Conservation (phyloP, 2,888 invertebrate genomes). For the Ashinkailepas kermadecensis region DNA sequence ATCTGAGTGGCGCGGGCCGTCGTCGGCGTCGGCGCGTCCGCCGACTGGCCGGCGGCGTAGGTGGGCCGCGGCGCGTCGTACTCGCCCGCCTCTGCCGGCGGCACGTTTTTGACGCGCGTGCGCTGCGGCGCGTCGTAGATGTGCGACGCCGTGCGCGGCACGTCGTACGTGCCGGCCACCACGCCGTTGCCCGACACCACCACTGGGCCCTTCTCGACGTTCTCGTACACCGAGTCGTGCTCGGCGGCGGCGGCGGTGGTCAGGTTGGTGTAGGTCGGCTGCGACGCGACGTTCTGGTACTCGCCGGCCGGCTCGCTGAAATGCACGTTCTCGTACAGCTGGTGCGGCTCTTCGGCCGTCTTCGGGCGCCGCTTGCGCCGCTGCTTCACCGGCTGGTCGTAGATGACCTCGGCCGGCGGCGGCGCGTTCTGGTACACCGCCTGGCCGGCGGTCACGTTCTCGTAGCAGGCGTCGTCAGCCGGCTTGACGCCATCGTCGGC, state of each 20-base stretch:
- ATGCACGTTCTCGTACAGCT: slow-evolving; percentile 28
- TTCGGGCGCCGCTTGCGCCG: slow-evolving; percentile 13
- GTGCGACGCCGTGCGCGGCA: slow-evolving; percentile 33
- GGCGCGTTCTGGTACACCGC: slow-evolving; percentile 31
- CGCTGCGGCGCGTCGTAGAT: slow-evolving; percentile 34
- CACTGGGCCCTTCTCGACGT: slow-evolving; percentile 31
- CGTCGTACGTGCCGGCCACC: slow-evolving; percentile 31
- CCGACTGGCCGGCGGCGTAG: slow-evolving; percentile 25
- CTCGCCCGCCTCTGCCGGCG: slow-evolving; percentile 26
- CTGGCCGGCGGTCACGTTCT: slow-evolving; percentile 30
- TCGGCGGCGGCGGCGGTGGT: slow-evolving; percentile 31
- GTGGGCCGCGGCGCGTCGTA: slow-evolving; percentile 33
- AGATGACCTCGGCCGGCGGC: slow-evolving; percentile 31
- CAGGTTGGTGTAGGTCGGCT: neutral
- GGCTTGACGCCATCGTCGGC: neutral
- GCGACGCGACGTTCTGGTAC: slow-evolving; percentile 30
- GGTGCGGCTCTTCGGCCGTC: neutral
- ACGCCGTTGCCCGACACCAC: slow-evolving; percentile 28
- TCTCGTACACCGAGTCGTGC: slow-evolving; percentile 33
- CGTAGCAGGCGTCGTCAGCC: slow-evolving; percentile 28
- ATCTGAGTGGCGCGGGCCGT: slow-evolving; percentile 30
- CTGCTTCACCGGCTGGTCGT: slow-evolving; percentile 32
- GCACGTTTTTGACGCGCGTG: slow-evolving; percentile 27
- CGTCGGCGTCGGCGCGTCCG: neutral
- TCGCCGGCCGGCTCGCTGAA: slow-evolving; percentile 24